Conservation (phyloP, 2,888 invertebrate genomes). For the Listrodromus nycthemerus region DNA sequence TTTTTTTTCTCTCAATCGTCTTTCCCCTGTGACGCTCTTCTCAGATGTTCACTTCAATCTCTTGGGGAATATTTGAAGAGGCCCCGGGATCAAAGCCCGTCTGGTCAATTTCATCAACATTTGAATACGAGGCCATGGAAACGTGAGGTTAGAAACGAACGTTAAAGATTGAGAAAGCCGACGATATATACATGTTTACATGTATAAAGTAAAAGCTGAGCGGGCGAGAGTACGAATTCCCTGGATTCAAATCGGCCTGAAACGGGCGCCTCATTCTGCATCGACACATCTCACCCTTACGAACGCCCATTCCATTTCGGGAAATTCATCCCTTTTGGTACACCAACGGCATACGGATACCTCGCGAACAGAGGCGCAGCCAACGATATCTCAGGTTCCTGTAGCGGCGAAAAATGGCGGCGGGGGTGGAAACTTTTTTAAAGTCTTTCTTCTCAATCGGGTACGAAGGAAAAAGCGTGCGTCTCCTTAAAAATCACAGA, state of each 20-base stretch:
- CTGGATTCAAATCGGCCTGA: slow-evolving; percentile 57
- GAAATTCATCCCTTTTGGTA: slow-evolving; percentile 64
- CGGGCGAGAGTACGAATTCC: slow-evolving; percentile 62
- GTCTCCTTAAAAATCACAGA: background rate
- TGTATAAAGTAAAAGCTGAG: slow-evolving; percentile 47
- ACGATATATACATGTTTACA: slow-evolving; percentile 12
- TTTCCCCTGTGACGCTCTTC: slow-evolving; percentile 68
- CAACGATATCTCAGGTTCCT: slow-evolving; percentile 51
- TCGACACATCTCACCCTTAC: slow-evolving; percentile 61
- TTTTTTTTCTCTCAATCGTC: slow-evolving; percentile 3
- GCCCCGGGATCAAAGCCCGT: slow-evolving; percentile 83
- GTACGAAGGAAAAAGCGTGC: background rate
- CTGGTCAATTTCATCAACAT: slow-evolving; percentile 85
- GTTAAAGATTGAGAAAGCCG: slow-evolving; percentile 52
- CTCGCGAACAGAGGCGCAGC: slow-evolving; percentile 55
- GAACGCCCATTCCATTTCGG: slow-evolving; percentile 58
- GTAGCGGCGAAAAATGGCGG: slow-evolving; percentile 38
- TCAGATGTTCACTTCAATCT: slow-evolving; percentile 84
- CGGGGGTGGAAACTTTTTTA: slow-evolving; percentile 51
- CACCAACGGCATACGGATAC: slow-evolving; percentile 38
- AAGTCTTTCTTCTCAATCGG: slow-evolving; percentile 36
- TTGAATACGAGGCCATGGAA: slow-evolving; percentile 79
- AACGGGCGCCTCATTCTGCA: slow-evolving; percentile 42
- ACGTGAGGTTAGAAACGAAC: slow-evolving; percentile 35
- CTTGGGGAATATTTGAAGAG: slow-evolving; percentile 84